Conservation (phyloP, 1,140 invertebrate genomes). For the Drosophila nigrodunni region DNA sequence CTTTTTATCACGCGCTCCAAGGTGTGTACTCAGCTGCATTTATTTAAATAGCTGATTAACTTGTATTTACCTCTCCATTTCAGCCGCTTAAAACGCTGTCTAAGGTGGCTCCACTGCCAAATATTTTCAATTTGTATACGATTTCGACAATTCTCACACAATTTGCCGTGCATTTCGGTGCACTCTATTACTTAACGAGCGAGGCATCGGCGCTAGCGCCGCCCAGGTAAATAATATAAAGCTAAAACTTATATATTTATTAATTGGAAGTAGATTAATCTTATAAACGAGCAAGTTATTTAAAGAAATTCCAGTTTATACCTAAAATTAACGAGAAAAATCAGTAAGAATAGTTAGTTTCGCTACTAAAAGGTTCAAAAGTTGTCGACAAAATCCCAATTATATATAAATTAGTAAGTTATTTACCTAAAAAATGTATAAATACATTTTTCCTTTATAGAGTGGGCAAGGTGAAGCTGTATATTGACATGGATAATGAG, state of each 20-base stretch:
- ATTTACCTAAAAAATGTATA: background rate
- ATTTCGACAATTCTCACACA: conserved; percentile 97
- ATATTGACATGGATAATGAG: conserved; percentile 86
- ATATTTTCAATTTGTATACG: conserved; percentile 99
- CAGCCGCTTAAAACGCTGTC: conserved; percentile 97
- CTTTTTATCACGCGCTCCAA: conserved; percentile 99
- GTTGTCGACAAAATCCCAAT: too few species aligned
- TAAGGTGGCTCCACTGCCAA: conserved; percentile 96
- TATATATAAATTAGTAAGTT: too few species aligned
- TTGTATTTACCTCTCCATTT: conserved; percentile 64
- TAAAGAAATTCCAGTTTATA: background rate
- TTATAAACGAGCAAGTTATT: too few species aligned
- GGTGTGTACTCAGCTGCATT: conserved; percentile 86
- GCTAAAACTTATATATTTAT: background rate
- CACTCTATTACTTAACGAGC: conserved; percentile 95
- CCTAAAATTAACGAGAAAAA: too few species aligned
- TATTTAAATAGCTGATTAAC: background rate
- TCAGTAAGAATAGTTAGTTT: too few species aligned
- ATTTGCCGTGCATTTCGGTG: conserved; percentile 97
- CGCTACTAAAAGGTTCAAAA: too few species aligned
- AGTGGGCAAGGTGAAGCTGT: conserved; percentile 86
- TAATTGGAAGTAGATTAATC: too few species aligned
- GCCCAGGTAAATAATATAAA: conserved; percentile 86
- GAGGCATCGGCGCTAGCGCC: conserved; percentile 90
- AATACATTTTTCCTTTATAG: conserved; percentile 69